Conservation (phyloP, 1,140 invertebrate genomes). For the Tetranychus cinnabarinus region DNA sequence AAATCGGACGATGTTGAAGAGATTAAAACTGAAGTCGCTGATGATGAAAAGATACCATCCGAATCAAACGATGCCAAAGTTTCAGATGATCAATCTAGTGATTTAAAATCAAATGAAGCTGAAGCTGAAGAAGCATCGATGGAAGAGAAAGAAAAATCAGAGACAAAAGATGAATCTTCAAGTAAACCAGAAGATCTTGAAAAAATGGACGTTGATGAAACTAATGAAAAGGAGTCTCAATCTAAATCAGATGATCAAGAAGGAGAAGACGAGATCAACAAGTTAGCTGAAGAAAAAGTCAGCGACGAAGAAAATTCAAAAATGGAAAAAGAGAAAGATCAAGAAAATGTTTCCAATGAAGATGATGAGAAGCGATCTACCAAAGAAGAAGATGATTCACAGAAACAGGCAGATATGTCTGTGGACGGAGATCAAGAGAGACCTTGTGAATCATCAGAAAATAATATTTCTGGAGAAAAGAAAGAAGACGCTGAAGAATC, state of each 20-base stretch:
- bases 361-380: background rate
- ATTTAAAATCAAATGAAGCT: background rate
- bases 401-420: background rate
- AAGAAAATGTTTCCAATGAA: background rate
- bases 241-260: background rate
- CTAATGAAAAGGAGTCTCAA: conserved; percentile 7
- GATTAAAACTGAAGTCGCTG: conserved; percentile 12
- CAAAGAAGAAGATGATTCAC: background rate
- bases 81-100: background rate
- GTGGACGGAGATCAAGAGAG: conserved; percentile 3
- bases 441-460: background rate
- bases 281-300: conserved; percentile 6
- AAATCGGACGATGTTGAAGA: conserved; percentile 1
- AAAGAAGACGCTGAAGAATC: background rate
- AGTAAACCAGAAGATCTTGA: background rate
- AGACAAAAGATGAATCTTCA: background rate
- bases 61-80: conserved; percentile 16
- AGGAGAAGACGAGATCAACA: conserved; percentile 2
- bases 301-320: no score
- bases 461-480: background rate
- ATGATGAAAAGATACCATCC: conserved; percentile 26
- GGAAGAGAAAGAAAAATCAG: conserved; percentile 8
- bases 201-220: background rate
- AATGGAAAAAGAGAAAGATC: no score
- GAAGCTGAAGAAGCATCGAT: conserved; percentile 12